A percentile compares a stretch with the other conserved stretches of the same genome.
Conservation (phyloP, 2,113 vertebrate species). For the Odocoileus hemionus region DNA sequence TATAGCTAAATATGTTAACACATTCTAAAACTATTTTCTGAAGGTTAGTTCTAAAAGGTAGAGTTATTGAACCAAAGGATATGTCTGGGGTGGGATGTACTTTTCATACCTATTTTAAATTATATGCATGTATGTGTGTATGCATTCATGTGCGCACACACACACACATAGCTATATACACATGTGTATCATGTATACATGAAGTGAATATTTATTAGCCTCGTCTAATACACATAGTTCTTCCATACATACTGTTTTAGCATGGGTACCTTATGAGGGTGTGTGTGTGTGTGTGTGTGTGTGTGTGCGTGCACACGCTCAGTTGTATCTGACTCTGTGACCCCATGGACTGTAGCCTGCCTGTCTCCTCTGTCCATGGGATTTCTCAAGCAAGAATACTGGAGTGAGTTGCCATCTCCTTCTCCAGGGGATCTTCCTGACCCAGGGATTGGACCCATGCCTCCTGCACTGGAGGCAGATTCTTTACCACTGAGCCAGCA, state of each 20-base stretch:
- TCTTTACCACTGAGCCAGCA: neutral
- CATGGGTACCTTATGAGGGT: rapidly evolving
- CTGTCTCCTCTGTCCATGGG: neutral
- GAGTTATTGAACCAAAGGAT: neutral
- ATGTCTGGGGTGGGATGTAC: neutral
- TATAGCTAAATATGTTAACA: neutral
- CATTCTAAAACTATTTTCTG: neutral
- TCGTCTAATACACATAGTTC: neutral
- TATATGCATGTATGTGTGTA: rapidly evolving
- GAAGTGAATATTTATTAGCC: neutral
- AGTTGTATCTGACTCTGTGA: neutral
- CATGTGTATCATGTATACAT: too few species aligned
- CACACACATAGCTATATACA: too few species aligned
- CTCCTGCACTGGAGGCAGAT: neutral
- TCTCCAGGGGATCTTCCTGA: neutral
- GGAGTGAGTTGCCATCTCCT: neutral
- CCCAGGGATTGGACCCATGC: neutral
- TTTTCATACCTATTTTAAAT: neutral
- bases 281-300: neutral
- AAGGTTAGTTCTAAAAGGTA: neutral
- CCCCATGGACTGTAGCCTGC: neutral
- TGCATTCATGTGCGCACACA: neutral
- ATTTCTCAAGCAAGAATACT: neutral
- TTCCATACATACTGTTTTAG: rapidly evolving
- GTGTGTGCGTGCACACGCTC: rapidly evolving